Conservation (phyloP, 2,797 vertebrate species). For the Staurois parvus region DNA sequence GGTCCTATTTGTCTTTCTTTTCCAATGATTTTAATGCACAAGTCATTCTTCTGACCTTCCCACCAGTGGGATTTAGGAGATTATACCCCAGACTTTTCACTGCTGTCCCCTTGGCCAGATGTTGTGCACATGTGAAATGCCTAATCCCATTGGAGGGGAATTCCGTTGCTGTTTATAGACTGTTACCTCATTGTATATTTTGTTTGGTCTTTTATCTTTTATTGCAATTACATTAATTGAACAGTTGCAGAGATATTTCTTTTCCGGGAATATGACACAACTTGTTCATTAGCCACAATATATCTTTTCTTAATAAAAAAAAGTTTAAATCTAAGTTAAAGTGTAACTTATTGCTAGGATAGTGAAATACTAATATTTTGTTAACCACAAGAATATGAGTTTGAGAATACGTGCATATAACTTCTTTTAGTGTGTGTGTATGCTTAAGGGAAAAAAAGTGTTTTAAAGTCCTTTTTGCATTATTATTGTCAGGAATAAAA, state of each 20-base stretch:
- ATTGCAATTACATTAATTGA: slow-evolving; percentile 15
- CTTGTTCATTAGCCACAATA: slow-evolving; percentile 5
- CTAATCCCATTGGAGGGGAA: slow-evolving; percentile 20
- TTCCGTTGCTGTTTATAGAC: slow-evolving; percentile 9
- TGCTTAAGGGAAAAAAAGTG: too few species aligned
- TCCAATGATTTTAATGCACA: not conserved
- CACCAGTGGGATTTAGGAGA: slow-evolving; percentile 21
- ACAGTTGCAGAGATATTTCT: not conserved
- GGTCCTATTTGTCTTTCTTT: slow-evolving; percentile 17
- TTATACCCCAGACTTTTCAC: not conserved
- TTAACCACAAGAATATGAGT: too few species aligned
- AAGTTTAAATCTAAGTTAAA: not conserved
- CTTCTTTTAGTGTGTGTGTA: too few species aligned
- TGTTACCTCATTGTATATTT: slow-evolving; percentile 22
- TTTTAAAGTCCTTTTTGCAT: too few species aligned
- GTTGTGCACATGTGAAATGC: slow-evolving; percentile 38
- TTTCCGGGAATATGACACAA: not conserved
- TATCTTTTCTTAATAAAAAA: not conserved
- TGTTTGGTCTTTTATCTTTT: slow-evolving; percentile 30
- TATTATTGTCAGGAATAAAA: too few species aligned
- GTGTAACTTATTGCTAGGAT: not conserved
- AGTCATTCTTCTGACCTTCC: not conserved
- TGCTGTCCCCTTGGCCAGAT: slow-evolving; percentile 22
- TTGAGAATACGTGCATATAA: too few species aligned
- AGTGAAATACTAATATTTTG: not conserved